These are phyloP conservation scores for Charina bottae DNA, from an alignment of 2,113 vertebrate species.

Conservation along the genomic window DNA sequence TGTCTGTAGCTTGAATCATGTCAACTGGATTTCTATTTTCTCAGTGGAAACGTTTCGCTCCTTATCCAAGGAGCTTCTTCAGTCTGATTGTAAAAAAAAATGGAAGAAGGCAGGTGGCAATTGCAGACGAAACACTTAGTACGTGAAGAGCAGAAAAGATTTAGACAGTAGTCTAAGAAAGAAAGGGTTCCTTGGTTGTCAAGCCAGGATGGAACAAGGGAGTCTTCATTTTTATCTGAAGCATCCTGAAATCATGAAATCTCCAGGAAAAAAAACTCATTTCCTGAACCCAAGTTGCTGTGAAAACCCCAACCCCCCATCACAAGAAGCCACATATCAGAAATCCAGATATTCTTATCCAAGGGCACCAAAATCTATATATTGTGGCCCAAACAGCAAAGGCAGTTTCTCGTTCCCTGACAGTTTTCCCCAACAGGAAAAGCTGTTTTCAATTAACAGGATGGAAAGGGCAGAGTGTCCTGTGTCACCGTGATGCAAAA, in stretches of 20 bases:
- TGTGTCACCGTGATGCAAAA: neutral
- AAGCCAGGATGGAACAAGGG: neutral
- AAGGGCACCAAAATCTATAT: neutral
- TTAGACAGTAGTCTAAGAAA: too few relatives aligned
- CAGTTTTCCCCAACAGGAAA: neutral
- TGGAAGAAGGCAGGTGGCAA: too few relatives aligned
- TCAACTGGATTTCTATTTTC: too few relatives aligned
- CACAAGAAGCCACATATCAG: neutral
- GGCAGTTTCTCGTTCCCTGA: neutral
- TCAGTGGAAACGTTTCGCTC: too few relatives aligned
- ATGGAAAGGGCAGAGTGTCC: neutral
- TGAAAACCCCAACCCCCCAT: neutral
- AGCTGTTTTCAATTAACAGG: conserved; percentile 15
- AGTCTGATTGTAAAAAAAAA: too few relatives aligned
- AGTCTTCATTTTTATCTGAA: neutral
- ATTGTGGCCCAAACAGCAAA: neutral
- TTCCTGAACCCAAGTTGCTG: neutral
- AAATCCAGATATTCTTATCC: neutral
- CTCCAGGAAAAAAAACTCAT: neutral
- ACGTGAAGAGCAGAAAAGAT: too few relatives aligned
- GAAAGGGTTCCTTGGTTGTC: too few relatives aligned
- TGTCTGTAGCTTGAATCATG: too few relatives aligned
- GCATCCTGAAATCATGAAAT: neutral
- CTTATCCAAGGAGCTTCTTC: too few relatives aligned
- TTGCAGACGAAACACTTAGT: too few relatives aligned